Evolutionary conservation across 1,140 invertebrate genomes (phyloP), one percentile per base, ranked within the genome.

Genomic region (Papilio dardanus): DNA sequence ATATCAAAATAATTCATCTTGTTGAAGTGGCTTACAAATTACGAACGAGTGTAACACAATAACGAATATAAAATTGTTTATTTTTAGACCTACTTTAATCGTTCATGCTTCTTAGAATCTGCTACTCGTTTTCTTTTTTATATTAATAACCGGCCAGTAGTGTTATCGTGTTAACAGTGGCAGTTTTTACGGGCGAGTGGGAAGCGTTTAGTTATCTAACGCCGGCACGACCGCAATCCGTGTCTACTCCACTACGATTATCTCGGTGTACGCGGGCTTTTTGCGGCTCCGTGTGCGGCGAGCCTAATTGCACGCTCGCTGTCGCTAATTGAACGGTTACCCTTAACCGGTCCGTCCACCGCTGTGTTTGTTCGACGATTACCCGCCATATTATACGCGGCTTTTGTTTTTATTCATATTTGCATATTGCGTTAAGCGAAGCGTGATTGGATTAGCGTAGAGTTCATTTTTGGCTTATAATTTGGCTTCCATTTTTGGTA

Each of bases 291-390:
- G 77, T 86, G 79, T 83, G 84, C 76, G 83, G 85, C 78, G 65
- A 68, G 74, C 80, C 79, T 89, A 89, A 88, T 89, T 86, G 85
- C 81, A 78, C 77, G 79, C 78, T 86, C 81, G 74, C 76, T 85
- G 82, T 86, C 81, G 81, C 81, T 87, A 88, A 90, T 88, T 91
- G 86, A 88, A 86, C 83, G 83, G 87, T 88, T 87, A 82, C 58
- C 82, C 76, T 76, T 76, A 84, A 88, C 87, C 84, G 81, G 86
- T 85, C 81, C 71, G 71, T 85, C 81, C 74, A 24, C 67, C 68
- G 54, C 71, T 76, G 76, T 86, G 83, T 88, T 89, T 85, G 84
- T 84, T 83, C 76, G 85, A 46, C 83, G 86, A 87, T 89, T 88
- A 84, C 79, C 73, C 76, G 82, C 77, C 66, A 77, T 79, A 81